Conservation (phyloP, 37 sponge, comb jelly and placozoan species). For the Geodia barretti region DNA sequence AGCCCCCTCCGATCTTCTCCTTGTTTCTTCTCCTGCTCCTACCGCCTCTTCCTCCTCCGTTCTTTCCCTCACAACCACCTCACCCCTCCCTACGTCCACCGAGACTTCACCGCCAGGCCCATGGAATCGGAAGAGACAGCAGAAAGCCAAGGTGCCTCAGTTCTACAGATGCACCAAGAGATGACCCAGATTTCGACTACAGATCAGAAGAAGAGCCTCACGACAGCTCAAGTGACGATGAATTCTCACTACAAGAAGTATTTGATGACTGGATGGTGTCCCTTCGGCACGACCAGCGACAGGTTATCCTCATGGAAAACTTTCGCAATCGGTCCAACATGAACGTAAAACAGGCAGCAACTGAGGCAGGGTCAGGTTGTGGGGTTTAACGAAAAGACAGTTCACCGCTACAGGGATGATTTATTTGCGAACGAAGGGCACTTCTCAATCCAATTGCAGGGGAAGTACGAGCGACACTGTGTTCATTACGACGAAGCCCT, state of each 20-base stretch:
- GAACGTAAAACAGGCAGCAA: neutral
- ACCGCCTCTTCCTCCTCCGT: neutral
- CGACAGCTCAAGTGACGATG: too few species aligned
- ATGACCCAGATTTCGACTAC: too few species aligned
- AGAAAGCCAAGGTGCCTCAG: too few species aligned
- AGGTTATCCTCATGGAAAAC: conserved; percentile 8
- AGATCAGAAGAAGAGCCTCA: too few species aligned
- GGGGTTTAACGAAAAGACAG: neutral
- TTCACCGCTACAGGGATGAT: neutral
- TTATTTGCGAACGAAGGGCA: neutral
- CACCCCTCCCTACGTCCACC: neutral
- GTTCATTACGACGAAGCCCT: conserved; percentile 9
- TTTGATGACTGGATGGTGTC: conserved; percentile 4
- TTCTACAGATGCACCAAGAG: too few species aligned
- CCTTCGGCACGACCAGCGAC: neutral
- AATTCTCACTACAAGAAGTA: neutral
- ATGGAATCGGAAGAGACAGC: too few species aligned
- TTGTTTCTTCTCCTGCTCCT: too few species aligned
- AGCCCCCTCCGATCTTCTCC: neutral
- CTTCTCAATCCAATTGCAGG: neutral
- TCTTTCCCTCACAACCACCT: neutral
- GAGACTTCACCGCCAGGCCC: conserved; percentile 11
- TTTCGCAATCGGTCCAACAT: neutral
- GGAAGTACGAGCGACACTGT: conserved; percentile 13
- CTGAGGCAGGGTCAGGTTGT: neutral